Conservation (phyloP, 2,888 invertebrate species). For the Parelbella ahira region DNA sequence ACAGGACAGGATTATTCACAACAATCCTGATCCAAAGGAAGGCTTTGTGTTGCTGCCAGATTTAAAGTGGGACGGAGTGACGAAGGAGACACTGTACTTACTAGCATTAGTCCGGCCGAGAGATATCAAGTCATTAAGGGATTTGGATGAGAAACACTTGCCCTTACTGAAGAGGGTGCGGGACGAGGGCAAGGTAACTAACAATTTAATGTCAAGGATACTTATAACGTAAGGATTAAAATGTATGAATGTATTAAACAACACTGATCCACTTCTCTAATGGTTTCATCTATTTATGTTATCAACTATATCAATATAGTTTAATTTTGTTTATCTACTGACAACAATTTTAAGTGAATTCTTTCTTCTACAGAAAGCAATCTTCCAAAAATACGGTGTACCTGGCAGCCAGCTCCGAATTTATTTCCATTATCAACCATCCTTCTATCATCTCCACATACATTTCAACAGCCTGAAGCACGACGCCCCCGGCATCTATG, state of each 20-base stretch:
- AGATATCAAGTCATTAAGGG: constrained; percentile 91
- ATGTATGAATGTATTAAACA: too few relatives aligned
- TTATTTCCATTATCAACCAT: constrained; percentile 97
- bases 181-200: constrained; percentile 84
- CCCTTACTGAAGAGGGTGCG: constrained; percentile 90
- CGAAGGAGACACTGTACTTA: constrained; percentile 89
- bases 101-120: constrained; percentile 88
- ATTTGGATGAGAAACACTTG: constrained; percentile 88
- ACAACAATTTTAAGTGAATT: too few relatives aligned
- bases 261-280: too few relatives aligned
- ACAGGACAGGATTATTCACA: constrained; percentile 89
- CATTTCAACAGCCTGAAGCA: constrained; percentile 92
- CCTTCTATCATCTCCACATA: constrained; percentile 97
- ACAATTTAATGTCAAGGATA: too few relatives aligned
- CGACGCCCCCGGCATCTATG: constrained; percentile 90
- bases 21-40: constrained; percentile 82
- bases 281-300: too few relatives aligned
- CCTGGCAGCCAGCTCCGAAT: constrained; percentile 86
- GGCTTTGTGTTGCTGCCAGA: constrained; percentile 96
- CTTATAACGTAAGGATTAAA: too few relatives aligned
- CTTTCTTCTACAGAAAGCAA: constrained; percentile 80
- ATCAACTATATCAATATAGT: too few relatives aligned
- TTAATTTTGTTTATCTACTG: too few relatives aligned
- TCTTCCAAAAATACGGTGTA: constrained; percentile 88
- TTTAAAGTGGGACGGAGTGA: constrained; percentile 95